phyloP scores from a whole-genome alignment of 2,888 invertebrate species.

The Lycophotia porphyrea region DNA sequence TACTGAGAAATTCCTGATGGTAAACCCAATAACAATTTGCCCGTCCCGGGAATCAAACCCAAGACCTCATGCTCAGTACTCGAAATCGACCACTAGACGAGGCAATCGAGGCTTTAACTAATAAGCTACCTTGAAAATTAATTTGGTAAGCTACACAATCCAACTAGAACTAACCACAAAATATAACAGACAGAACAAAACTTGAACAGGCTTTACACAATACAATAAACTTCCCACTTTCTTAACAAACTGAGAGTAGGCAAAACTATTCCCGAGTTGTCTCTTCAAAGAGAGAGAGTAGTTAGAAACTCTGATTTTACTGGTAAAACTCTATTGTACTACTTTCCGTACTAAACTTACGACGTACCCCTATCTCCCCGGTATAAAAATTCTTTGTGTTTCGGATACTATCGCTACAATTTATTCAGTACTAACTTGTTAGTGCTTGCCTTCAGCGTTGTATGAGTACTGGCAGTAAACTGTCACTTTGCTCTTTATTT shows the following conservation, averaged over 20 bases:
- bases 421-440: slow-evolving; percentile 46
- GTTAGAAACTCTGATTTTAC: slow-evolving; percentile 17
- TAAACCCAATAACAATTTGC: too few relatives aligned
- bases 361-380: slow-evolving; percentile 32
- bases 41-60: too few relatives aligned
- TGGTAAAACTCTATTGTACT: slow-evolving; percentile 39
- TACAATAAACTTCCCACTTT: slow-evolving; percentile 20
- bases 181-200: background rate
- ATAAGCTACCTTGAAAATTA: background rate
- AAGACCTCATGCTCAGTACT: too few relatives aligned
- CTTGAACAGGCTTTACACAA: slow-evolving; percentile 17
- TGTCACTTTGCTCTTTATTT: slow-evolving; percentile 29
- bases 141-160: background rate
- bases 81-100: too few relatives aligned
- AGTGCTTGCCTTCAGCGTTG: slow-evolving; percentile 37
- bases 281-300: slow-evolving; percentile 12
- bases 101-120: background rate
- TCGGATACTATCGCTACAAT: slow-evolving; percentile 42
- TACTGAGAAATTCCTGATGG: too few relatives aligned
- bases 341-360: slow-evolving; percentile 31
- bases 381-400: slow-evolving; percentile 47
- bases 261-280: background rate
- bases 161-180: background rate
- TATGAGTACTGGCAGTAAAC: slow-evolving; percentile 43
- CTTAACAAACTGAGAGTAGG: slow-evolving; percentile 4